Conservation (phyloP, 2,797 vertebrate species). For the Melopsittacus undulatus region DNA sequence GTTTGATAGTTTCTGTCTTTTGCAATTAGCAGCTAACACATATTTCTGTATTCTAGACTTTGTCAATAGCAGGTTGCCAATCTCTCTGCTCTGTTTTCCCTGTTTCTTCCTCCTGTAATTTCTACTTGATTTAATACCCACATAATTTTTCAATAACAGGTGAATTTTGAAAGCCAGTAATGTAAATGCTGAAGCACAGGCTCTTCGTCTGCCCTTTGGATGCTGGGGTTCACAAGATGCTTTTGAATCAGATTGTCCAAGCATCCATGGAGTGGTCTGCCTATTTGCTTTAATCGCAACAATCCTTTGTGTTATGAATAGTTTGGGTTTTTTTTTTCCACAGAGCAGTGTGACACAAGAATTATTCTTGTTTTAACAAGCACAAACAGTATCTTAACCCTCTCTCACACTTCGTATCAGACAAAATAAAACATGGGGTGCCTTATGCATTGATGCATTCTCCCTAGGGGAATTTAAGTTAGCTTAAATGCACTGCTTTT, state of each 20-base stretch:
- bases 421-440: background rate
- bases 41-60: background rate
- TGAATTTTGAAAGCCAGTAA: background rate
- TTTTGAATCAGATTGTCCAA: background rate
- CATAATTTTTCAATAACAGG: background rate
- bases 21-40: background rate
- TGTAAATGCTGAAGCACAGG: background rate
- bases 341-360: background rate
- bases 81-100: background rate
- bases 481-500: background rate
- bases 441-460: rapidly evolving
- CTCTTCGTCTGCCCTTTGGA: background rate
- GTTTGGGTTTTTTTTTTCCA: background rate
- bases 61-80: background rate
- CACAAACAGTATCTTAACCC: background rate
- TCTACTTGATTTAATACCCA: background rate
- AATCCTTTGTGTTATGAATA: background rate
- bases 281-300: background rate
- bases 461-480: background rate
- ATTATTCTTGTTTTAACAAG: background rate
- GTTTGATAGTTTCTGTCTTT: slow-evolving; percentile 31
- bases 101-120: rapidly evolving
- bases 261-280: rapidly evolving
- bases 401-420: background rate
- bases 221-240: rapidly evolving